These are phyloP conservation scores for Drosophila silvestris DNA, from an alignment of 2,888 invertebrate genomes.

Conservation along the genomic window DNA sequence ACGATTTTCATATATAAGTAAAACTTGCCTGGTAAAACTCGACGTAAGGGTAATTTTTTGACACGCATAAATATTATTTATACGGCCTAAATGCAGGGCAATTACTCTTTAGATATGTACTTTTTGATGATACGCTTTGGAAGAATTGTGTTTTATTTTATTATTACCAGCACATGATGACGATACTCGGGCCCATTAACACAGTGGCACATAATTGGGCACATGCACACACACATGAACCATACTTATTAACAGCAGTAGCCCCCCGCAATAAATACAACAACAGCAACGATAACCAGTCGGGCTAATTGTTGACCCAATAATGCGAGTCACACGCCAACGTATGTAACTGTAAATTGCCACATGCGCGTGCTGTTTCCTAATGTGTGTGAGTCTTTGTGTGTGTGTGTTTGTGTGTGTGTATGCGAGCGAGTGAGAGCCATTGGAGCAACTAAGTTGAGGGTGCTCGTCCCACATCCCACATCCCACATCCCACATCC, in stretches of 20 bases:
- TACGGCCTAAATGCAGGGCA: neutral
- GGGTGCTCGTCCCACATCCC: slow-evolving; percentile 16
- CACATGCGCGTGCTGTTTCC: slow-evolving; percentile 59
- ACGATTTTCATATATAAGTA: neutral
- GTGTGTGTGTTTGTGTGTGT: slow-evolving; percentile 2
- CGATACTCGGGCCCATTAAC: neutral
- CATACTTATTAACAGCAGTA: slow-evolving; percentile 22
- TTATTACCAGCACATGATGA: neutral
- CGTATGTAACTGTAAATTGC: slow-evolving; percentile 60
- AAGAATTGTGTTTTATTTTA: neutral
- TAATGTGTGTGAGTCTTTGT: slow-evolving; percentile 18
- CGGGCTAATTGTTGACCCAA: slow-evolving; percentile 69
- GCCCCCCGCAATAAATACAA: slow-evolving; percentile 14
- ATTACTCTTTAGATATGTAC: neutral
- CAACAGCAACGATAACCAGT: slow-evolving; percentile 35
- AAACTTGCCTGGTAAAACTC: neutral
- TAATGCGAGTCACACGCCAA: slow-evolving; percentile 67
- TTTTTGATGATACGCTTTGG: neutral
- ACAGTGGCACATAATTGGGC: slow-evolving; percentile 1
- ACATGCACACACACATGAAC: neutral
- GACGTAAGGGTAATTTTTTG: slow-evolving; percentile 7
- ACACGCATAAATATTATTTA: neutral
- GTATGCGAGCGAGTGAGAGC: slow-evolving; percentile 1
- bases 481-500: slow-evolving; percentile 3
- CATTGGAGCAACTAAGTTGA: slow-evolving; percentile 32